Evolutionary conservation across 2,797 vertebrate species (phyloP).

Genomic region (Myotis findleyi): DNA sequence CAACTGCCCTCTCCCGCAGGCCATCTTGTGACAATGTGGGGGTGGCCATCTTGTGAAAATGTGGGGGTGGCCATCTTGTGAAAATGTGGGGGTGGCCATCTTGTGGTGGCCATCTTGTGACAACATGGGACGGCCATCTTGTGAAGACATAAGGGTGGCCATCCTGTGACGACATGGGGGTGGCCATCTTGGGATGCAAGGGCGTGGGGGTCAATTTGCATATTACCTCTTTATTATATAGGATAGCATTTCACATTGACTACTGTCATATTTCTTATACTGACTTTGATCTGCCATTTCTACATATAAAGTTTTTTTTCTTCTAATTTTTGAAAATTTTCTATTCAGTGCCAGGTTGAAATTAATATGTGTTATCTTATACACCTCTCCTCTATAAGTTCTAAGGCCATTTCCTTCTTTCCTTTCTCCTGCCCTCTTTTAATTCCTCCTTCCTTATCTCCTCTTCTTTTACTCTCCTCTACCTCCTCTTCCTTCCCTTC

Average conservation of each 20-base stretch:
- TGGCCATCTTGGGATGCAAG: no score
- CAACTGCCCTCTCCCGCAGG: no score
- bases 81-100: no score
- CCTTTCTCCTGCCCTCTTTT: fast-evolving
- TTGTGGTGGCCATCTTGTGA: no score
- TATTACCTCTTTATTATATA: no score
- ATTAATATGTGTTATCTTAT: background rate
- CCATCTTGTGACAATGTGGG: no score
- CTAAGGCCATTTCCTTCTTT: background rate
- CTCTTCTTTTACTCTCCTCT: background rate
- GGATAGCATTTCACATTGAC: background rate
- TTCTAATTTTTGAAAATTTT: background rate
- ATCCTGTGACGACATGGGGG: no score
- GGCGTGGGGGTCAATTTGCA: no score
- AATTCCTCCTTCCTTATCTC: fast-evolving
- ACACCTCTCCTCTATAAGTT: background rate
- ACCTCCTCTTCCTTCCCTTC: background rate
- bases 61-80: no score
- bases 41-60: no score
- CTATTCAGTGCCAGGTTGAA: background rate
- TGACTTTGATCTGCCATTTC: background rate
- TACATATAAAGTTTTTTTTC: background rate
- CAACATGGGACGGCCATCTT: no score
- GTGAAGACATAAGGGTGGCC: no score
- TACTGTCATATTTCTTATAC: background rate